Conservation (phyloP, 1,140 invertebrate species). For the Tyrophagus putrescentiae region DNA sequence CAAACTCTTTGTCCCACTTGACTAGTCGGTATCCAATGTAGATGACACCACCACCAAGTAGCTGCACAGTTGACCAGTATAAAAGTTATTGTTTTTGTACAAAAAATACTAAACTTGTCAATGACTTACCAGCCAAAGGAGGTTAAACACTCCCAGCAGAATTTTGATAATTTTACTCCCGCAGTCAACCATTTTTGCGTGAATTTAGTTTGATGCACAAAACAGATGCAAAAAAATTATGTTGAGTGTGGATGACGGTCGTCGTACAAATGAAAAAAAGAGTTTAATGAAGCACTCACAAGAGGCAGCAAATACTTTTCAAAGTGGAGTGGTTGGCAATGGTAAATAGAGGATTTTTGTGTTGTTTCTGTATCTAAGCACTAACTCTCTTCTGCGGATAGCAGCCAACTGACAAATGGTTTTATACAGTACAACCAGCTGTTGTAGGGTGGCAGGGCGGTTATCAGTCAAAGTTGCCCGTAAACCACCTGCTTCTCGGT, state of each 20-base stretch:
- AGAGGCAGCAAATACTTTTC: too few species aligned
- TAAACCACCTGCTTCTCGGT: too few species aligned
- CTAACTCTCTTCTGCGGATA: too few species aligned
- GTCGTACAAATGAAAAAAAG: not conserved
- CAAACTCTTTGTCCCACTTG: not conserved
- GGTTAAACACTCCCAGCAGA: not conserved
- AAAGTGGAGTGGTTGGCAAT: too few species aligned
- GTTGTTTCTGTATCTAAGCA: too few species aligned
- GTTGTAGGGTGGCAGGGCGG: too few species aligned
- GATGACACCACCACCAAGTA: not conserved
- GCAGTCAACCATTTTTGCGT: conserved; percentile 6
- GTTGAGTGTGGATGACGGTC: too few species aligned
- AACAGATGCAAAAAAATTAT: not conserved
- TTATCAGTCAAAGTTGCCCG: too few species aligned
- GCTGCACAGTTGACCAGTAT: not conserved
- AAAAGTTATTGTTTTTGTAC: not conserved
- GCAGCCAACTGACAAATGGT: too few species aligned
- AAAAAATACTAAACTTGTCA: not conserved
- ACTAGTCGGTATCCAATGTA: not conserved
- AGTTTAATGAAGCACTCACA: too few species aligned
- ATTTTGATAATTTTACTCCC: not conserved
- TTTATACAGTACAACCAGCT: too few species aligned
- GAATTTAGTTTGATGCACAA: not conserved
- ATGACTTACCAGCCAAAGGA: conserved; percentile 1
- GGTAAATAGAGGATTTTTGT: too few species aligned